Percentiles rank a stretch among this genome's conserved stretches.
These are phyloP conservation scores for Ptychoptera albimana DNA, from an alignment of 2,888 invertebrate species.

Conservation along the genomic window DNA sequence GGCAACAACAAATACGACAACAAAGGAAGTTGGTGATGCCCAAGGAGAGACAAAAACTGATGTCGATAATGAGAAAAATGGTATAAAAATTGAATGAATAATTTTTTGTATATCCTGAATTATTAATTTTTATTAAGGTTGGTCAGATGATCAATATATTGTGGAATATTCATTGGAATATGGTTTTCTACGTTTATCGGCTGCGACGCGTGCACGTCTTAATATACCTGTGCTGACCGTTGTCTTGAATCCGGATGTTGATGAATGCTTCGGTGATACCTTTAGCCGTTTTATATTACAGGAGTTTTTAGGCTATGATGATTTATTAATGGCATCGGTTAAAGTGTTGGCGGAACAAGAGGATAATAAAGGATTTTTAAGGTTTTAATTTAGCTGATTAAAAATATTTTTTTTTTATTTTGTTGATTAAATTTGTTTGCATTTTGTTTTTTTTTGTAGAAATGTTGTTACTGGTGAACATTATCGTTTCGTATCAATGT, in stretches of 20 bases:
- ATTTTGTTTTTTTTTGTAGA: constrained; percentile 32
- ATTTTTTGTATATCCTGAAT: no score
- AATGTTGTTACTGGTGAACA: constrained; percentile 98
- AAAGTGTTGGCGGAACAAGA: constrained; percentile 91
- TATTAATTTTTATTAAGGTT: constrained; percentile 1
- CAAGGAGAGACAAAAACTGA: no score
- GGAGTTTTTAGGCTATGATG: constrained; percentile 92
- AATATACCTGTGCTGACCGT: constrained; percentile 85
- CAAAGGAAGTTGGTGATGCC: no score
- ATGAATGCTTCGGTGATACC: constrained; percentile 86
- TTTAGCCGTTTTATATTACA: constrained; percentile 82
- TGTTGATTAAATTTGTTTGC: no score
- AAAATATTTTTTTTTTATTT: neutral
- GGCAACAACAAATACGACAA: no score
- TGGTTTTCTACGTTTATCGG: constrained; percentile 82
- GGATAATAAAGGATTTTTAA: constrained; percentile 86
- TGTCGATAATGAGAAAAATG: no score
- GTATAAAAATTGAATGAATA: no score
- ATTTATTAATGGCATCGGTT: constrained; percentile 90
- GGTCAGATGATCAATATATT: constrained; percentile 81
- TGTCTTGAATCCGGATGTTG: constrained; percentile 70
- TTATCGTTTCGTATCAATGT: constrained; percentile 93
- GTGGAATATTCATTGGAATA: constrained; percentile 97
- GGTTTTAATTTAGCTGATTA: constrained; percentile 31
- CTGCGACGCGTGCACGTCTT: constrained; percentile 67